A percentile compares a stretch with the other conserved stretches of the same genome.
Evolutionary conservation across 1,140 invertebrate genomes (phyloP).

Genomic region (Euura saliciscinereae): DNA sequence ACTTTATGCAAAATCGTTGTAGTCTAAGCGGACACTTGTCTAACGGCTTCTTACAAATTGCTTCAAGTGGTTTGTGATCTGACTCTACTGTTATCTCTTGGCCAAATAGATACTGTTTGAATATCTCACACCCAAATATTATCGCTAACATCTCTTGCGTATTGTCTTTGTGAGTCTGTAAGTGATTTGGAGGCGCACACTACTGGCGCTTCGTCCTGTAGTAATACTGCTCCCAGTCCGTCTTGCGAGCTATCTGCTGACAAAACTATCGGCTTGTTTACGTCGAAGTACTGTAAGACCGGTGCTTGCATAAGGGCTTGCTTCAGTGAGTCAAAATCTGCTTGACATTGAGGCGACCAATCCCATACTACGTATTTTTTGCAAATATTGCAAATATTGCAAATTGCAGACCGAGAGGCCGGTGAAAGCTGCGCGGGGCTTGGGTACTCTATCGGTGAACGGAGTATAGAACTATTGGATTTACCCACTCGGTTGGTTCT

Average conservation of each 20-base stretch:
- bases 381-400: no score
- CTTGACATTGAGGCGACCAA: no score
- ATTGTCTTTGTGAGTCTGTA: conserved; percentile 42
- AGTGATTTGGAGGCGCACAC: conserved; percentile 44
- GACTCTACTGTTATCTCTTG: conserved; percentile 42
- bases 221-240: conserved; percentile 41
- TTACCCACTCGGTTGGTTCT: conserved; percentile 23
- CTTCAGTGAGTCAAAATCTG: no score
- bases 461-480: conserved; percentile 25
- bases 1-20: conserved; percentile 44
- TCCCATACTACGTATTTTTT: no score
- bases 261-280: no score
- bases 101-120: conserved; percentile 43
- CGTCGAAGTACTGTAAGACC: no score
- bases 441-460: no score
- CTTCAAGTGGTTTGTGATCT: conserved; percentile 50
- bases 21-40: conserved; percentile 37
- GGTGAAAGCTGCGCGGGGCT: no score
- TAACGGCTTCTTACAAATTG: neutral
- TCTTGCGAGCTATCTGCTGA: no score
- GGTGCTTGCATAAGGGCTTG: no score
- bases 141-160: conserved; percentile 53
- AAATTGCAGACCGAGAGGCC: no score
- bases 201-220: conserved; percentile 49
- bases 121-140: conserved; percentile 42